Base-by-base conservation (phyloP, 2,797 vertebrate genomes). In the Alauda arvensis region DNA sequence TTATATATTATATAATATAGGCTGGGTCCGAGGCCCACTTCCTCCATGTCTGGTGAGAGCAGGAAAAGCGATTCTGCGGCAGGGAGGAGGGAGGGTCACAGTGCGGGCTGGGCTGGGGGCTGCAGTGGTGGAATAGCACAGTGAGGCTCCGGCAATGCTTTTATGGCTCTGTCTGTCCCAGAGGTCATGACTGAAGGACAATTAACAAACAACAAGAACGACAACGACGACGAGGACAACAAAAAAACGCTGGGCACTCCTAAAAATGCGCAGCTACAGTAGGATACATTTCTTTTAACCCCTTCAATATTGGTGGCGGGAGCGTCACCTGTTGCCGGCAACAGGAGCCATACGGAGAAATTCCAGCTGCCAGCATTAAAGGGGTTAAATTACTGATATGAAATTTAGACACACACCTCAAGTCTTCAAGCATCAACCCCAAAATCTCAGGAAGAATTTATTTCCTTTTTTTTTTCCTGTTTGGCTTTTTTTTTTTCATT, bases 381-480 rank as follows among this genome's bases (percentile, higher is more conserved):
- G 86, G 85, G 84, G 87, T 90, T 65, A 26, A 81, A 66, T 67
- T 74, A 70, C 17, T 46, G 70, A 84, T 91, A 79, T 65, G 87
- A 88, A 91, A 89, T 92, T 94, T 88, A 92, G 93, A 90, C 91
- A 93, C 80, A 91, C 90, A 85, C 67, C 88, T 91, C 93, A 93
- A 88, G 77, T 95, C 92, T 93, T 96, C 93, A 95, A 95, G 96
- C 96, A 95, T 95, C 95, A 93, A 93, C 94, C 95, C 78, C 93
- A 93, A 95, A 94, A 91, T 80, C 67, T 80, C 93, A 96, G 95
- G 94, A 95, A 96, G 94, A 90, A 92, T 77, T 86, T 56, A 0
- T 42, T 62, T 62, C 7, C 19, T 48, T 62, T 87, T 74, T 31
- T 76, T 83, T 63, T 18, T 31, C 1, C 14, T 14, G 13, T 53